These are phyloP conservation scores for Drosophila baimaii DNA, from an alignment of 1,140 invertebrate species.

Conservation along the genomic window DNA sequence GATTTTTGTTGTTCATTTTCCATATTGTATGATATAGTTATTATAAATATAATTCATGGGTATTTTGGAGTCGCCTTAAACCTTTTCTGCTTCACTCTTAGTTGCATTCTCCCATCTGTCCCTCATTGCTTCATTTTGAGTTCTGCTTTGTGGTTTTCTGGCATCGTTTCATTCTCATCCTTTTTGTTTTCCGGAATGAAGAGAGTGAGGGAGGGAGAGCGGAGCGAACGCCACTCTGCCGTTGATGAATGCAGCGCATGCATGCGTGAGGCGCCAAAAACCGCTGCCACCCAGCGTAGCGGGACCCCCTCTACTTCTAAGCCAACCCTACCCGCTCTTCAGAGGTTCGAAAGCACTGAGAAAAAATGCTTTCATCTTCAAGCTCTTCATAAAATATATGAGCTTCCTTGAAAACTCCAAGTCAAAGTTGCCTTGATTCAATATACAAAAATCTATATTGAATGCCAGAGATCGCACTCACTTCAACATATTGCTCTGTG, in stretches of 20 bases:
- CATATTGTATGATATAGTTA: background rate
- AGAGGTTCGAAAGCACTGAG: background rate
- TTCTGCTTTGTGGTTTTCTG: conserved; percentile 59
- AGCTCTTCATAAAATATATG: no score
- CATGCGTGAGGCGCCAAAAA: conserved; percentile 70
- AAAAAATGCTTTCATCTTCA: no score
- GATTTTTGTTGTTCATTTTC: background rate
- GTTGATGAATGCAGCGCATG: conserved; percentile 81
- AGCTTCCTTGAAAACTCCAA: no score
- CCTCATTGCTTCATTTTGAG: conserved; percentile 35
- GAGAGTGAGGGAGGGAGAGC: background rate
- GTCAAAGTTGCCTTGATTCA: no score
- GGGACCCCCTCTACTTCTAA: conserved; percentile 17
- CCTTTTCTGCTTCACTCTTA: no score
- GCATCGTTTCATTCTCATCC: conserved; percentile 75
- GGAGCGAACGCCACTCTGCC: conserved; percentile 36
- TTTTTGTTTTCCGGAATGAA: conserved; percentile 63
- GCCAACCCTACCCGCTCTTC: background rate
- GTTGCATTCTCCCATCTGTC: conserved; percentile 17
- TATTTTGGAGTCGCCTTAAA: conserved; percentile 8
- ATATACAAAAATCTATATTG: no score
- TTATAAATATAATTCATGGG: background rate
- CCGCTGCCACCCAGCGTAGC: conserved; percentile 42
- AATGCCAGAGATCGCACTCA: no score
- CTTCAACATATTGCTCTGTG: no score